Evolutionary conservation across 2,113 vertebrate genomes (phyloP).

Genomic region (Elephas maximus): DNA sequence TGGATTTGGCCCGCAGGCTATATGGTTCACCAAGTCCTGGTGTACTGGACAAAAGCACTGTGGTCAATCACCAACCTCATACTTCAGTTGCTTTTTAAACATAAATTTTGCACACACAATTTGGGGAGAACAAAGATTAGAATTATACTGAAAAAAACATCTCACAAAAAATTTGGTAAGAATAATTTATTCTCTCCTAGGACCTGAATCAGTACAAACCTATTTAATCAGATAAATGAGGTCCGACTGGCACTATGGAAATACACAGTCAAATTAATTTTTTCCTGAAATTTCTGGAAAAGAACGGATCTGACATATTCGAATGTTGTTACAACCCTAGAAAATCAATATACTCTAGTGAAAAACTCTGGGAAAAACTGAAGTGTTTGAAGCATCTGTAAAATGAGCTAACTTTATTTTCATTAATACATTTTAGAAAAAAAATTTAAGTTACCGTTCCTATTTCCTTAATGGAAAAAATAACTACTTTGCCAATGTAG

Average conservation of each 20-base stretch:
- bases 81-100: not conserved
- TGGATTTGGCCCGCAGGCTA: not conserved
- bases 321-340: not conserved
- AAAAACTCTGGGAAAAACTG: constrained; percentile 10
- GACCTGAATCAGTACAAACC: not conserved
- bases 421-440: not conserved
- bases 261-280: constrained; percentile 2
- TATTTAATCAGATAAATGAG: constrained; percentile 24
- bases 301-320: not conserved
- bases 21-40: not conserved
- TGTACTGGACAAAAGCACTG: not conserved
- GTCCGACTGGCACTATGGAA: not conserved
- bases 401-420: constrained; percentile 50
- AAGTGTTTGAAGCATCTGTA: not conserved
- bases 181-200: not conserved
- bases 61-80: constrained; percentile 12
- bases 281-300: constrained; percentile 21
- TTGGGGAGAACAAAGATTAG: not conserved
- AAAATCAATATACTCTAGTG: not conserved
- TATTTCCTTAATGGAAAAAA: not conserved
- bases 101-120: not conserved
- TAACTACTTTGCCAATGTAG: not conserved
- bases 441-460: not conserved
- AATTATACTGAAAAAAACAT: not conserved
- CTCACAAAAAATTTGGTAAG: not conserved